These are phyloP conservation scores for Drepanosiphum platanoidis DNA, from an alignment of 2,888 invertebrate genomes.

Conservation along the genomic window DNA sequence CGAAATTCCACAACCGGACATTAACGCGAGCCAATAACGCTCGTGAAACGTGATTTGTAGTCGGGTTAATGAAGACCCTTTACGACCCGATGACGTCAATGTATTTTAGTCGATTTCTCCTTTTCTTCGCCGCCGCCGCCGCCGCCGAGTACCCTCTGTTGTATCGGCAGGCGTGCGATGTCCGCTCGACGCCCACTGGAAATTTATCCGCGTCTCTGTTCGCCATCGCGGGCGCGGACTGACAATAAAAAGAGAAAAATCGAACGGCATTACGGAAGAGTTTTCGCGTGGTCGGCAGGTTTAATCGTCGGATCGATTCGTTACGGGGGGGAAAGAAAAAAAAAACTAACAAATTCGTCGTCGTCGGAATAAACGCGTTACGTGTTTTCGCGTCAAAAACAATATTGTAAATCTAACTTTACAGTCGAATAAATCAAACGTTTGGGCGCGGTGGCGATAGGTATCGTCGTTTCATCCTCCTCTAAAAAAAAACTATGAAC, in stretches of 20 bases:
- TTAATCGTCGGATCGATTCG: too few species aligned
- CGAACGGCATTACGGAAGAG: background rate
- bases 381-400: background rate
- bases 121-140: constrained; percentile 18
- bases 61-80: constrained; percentile 33
- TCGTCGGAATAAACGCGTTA: background rate
- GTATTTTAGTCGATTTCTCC: constrained; percentile 19
- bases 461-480: too few species aligned
- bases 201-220: background rate
- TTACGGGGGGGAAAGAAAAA: background rate
- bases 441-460: too few species aligned
- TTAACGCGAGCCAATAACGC: constrained; percentile 19
- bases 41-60: constrained; percentile 38
- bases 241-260: background rate
- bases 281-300: background rate
- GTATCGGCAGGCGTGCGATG: background rate
- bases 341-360: background rate
- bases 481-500: too few species aligned
- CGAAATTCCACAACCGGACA: constrained; percentile 19
- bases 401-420: too few species aligned
- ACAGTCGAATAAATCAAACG: too few species aligned
- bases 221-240: background rate
- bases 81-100: constrained; percentile 18
- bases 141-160: too few species aligned
- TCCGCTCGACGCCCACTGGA: background rate